Conservation (phyloP, 2,797 vertebrate genomes). For the Artibeus lituratus region DNA sequence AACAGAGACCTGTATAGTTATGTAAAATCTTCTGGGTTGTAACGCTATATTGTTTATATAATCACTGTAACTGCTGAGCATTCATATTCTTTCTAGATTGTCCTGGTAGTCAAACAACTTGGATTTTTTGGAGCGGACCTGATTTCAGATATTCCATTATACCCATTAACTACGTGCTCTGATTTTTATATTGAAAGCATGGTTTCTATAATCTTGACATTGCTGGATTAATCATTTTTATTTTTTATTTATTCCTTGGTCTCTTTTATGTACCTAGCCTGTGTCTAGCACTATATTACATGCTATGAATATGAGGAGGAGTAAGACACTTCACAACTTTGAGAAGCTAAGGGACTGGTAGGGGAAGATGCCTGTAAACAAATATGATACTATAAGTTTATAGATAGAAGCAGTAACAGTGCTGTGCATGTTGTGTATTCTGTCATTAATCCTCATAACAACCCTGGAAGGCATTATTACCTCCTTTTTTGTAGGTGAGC, state of each 20-base stretch:
- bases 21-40: constrained; percentile 19
- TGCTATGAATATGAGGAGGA: neutral
- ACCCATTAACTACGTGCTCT: neutral
- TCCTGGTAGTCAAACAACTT: constrained; percentile 2
- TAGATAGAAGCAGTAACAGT: neutral
- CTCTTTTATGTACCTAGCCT: neutral
- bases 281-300: neutral
- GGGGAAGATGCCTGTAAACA: neutral
- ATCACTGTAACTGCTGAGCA: neutral
- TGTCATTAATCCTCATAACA: neutral
- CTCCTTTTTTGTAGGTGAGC: neutral
- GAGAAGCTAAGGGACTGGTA: neutral
- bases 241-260: neutral
- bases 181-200: constrained; percentile 44
- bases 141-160: neutral
- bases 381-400: neutral
- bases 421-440: neutral
- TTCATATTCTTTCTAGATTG: constrained; percentile 48
- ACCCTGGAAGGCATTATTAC: neutral
- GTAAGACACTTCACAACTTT: neutral
- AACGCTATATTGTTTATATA: neutral
- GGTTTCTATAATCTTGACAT: neutral
- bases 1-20: neutral
- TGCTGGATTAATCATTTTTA: neutral
- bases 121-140: neutral